These are phyloP conservation scores for Acanthosepion lycidas DNA, from an alignment of 2,888 invertebrate species.

Conservation along the genomic window DNA sequence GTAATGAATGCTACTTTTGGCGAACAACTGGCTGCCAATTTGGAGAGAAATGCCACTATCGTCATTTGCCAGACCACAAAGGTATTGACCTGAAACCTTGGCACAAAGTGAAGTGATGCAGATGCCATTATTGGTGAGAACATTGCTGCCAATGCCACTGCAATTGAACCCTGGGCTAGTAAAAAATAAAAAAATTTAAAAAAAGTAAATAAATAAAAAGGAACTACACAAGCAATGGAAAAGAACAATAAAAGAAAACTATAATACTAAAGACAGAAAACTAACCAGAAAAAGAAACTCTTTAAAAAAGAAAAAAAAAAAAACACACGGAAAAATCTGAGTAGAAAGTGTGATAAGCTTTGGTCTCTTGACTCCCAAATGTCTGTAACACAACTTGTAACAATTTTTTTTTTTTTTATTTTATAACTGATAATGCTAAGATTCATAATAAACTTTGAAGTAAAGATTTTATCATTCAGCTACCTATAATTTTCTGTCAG, in stretches of 20 bases:
- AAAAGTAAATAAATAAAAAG: neutral
- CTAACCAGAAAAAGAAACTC: too few relatives aligned
- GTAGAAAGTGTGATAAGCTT: neutral
- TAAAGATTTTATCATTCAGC: neutral
- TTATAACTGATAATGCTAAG: neutral
- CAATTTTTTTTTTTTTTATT: neutral
- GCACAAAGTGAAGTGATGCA: slow-evolving; percentile 64
- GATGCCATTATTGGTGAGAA: slow-evolving; percentile 5
- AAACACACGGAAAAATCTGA: neutral
- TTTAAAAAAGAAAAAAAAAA: neutral
- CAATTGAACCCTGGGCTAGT: too few relatives aligned
- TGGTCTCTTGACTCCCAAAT: neutral
- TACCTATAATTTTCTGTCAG: neutral
- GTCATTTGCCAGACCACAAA: slow-evolving; percentile 74
- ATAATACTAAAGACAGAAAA: too few relatives aligned
- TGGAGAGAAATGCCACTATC: slow-evolving; percentile 74
- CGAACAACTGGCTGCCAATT: slow-evolving; percentile 76
- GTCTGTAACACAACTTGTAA: slow-evolving; percentile 14
- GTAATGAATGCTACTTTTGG: slow-evolving; percentile 77
- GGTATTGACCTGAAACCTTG: slow-evolving; percentile 77
- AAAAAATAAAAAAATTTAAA: neutral
- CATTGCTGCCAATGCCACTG: neutral
- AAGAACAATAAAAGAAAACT: neutral
- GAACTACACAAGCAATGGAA: neutral
- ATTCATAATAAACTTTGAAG: neutral